Base-by-base conservation (phyloP, 64 coral and sea anemone species). In the Montipora foliosa region DNA sequence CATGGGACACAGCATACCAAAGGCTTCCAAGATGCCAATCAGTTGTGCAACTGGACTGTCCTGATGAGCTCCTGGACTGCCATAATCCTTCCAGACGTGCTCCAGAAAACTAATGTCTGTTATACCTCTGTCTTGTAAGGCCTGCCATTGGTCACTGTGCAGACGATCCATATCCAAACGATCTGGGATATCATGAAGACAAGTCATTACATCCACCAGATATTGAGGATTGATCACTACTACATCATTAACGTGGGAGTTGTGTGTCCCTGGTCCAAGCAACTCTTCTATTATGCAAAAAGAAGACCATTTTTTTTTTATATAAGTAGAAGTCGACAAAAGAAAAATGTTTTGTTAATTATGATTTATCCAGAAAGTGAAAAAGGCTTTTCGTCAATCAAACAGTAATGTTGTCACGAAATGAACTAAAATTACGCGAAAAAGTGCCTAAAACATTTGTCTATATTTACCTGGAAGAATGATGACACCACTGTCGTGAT, bases 401-500 rank as follows among this genome's bases (percentile, higher is more conserved):
- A 37, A 37, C 37, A 37, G 0, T 37, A 37, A 37, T 37, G 1
- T 37, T 37, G 37, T 37, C 37, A 37, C 37, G 37, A 37, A 37
- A 37, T 37, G 37, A 37, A 37, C 37, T 37, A 37, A 37, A 37
- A 37, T 0, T 37, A 37, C 37, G 37, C 37, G 37, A 37, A 37
- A 37, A 37, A 37, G 37, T 37, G 1, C 37, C 37, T 2, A 37
- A 37, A 37, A 37, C 37, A 37, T 0, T 37, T 37, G 37, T 37
- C 6, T 29, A 5, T 4, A 8, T 25, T 53, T 71, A 94, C 93
- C 91, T 80, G 95, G 95, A 6, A 93, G 71, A 44, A 96, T 73
- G 66, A 96, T 90, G 15, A 93, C 79, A 29, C 95, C 95, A 77
- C 87, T 93, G 87, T 96, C 88, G 14, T 96, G 95, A 90, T 86